Percentiles rank a stretch among this genome's conserved stretches.
Evolutionary conservation across 2,113 vertebrate species (phyloP).

Genomic region (Megaptera novaeangliae): DNA sequence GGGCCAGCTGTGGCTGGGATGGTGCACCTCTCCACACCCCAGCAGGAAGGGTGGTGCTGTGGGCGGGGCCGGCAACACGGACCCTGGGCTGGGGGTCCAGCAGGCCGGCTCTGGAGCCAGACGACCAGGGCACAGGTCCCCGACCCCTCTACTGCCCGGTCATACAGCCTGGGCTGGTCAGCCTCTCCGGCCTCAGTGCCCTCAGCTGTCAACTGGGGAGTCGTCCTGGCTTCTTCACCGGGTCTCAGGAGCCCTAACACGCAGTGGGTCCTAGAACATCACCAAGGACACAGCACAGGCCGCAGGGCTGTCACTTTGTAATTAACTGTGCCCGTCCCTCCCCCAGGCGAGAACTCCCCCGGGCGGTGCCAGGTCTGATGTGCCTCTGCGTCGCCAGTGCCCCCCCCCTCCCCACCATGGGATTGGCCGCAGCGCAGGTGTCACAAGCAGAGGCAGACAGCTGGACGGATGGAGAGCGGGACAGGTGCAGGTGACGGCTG

Average conservation of each 20-base stretch:
- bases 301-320: rapidly evolving
- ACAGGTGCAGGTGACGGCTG: rapidly evolving
- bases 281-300: neutral
- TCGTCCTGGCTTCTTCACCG: rapidly evolving
- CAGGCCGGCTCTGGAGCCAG: neutral
- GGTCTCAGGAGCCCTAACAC: neutral
- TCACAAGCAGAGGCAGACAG: neutral
- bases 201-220: neutral
- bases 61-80: rapidly evolving
- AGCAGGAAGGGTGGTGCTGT: rapidly evolving
- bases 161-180: neutral
- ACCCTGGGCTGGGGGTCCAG: too few species aligned
- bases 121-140: neutral
- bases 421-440: rapidly evolving
- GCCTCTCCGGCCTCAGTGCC: rapidly evolving
- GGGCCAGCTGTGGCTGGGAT: rapidly evolving
- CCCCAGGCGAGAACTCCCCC: neutral
- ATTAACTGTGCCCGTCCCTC: rapidly evolving
- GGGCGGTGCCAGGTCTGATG: rapidly evolving
- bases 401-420: rapidly evolving
- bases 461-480: too few species aligned
- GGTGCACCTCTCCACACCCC: neutral
- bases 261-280: neutral
- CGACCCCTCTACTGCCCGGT: rapidly evolving
- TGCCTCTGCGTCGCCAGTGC: rapidly evolving